Evolutionary conservation across 1,140 invertebrate genomes (phyloP).

Genomic region (Andricus grossulariae): DNA sequence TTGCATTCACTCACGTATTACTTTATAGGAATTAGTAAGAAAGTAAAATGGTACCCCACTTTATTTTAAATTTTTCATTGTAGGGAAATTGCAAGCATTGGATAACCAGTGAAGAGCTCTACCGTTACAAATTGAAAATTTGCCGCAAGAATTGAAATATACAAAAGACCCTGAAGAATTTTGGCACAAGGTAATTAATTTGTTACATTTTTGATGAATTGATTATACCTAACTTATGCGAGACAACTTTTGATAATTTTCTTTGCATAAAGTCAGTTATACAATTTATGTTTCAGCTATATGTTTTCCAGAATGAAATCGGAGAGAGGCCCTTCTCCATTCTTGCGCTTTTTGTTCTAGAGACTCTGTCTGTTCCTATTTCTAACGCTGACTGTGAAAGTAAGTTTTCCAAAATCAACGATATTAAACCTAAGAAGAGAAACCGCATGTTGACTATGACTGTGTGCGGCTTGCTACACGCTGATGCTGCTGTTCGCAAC

Average conservation of each 20-base stretch:
- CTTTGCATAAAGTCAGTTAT: neutral
- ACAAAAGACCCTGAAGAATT: conserved; percentile 1
- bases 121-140: neutral
- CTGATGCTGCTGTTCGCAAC: conserved; percentile 12
- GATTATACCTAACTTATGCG: too few species aligned
- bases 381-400: conserved; percentile 35
- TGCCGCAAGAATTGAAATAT: neutral
- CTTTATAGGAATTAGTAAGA: too few species aligned
- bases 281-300: neutral
- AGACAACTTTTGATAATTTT: too few species aligned
- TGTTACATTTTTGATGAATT: neutral
- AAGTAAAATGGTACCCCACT: too few species aligned
- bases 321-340: neutral
- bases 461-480: conserved; percentile 27
- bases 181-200: neutral
- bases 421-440: conserved; percentile 29
- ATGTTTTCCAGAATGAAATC: neutral
- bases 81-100: neutral
- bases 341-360: neutral
- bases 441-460: conserved; percentile 24
- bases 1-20: too few species aligned
- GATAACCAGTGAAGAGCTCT: neutral
- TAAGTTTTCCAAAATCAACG: conserved; percentile 36
- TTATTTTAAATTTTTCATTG: neutral
- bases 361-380: conserved; percentile 25